These are phyloP conservation scores for Augochlora pura DNA, from an alignment of 1,140 invertebrate genomes.

Conservation along the genomic window DNA sequence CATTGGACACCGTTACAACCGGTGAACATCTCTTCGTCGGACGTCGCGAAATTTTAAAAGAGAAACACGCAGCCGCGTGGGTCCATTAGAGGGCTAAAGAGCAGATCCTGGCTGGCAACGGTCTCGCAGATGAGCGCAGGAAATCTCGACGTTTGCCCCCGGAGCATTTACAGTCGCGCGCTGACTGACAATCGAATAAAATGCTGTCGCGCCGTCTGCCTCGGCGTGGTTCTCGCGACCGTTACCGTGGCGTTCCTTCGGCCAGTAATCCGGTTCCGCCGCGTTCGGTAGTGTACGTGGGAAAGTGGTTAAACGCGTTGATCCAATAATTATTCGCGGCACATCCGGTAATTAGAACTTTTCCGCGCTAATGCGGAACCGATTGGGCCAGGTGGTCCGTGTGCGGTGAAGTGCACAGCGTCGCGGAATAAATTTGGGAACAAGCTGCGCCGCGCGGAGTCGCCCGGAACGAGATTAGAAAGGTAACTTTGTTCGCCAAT, in stretches of 20 bases:
- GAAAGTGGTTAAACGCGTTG: conserved; percentile 48
- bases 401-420: conserved; percentile 42
- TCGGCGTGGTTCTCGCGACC: not conserved
- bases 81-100: not conserved
- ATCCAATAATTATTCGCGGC: conserved; percentile 72
- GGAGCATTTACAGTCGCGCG: not conserved
- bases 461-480: conserved; percentile 74
- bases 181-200: not conserved
- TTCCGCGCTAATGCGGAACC: conserved; percentile 73
- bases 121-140: not conserved
- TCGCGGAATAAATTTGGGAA: conserved; percentile 70
- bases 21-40: conserved; percentile 20
- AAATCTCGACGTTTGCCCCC: not conserved
- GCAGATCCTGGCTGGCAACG: not conserved
- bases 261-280: not conserved
- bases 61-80: not conserved
- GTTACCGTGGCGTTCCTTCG: too few relatives aligned
- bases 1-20: not conserved
- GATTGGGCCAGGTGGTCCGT: conserved; percentile 68
- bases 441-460: conserved; percentile 44
- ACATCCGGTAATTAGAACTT: conserved; percentile 75
- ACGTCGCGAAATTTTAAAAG: conserved; percentile 12
- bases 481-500: conserved; percentile 76
- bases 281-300: conserved; percentile 1
- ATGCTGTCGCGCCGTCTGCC: not conserved